Conservation (phyloP, 2,113 vertebrate genomes). For the Condylura cristata region DNA sequence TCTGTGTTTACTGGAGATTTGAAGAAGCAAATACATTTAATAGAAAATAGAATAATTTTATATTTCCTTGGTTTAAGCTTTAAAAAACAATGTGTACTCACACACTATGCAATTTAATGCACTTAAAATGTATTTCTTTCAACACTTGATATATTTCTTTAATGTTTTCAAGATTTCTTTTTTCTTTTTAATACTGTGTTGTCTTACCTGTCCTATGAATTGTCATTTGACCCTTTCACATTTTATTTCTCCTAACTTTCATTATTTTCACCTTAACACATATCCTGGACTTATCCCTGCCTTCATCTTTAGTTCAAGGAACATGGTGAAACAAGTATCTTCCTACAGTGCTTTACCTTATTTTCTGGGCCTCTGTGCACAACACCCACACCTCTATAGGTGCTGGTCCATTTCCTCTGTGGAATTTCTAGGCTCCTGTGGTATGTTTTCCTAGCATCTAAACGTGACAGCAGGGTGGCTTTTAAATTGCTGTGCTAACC, state of each 20-base stretch:
- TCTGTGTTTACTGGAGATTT: slow-evolving; percentile 10
- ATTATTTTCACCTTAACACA: slow-evolving; percentile 80
- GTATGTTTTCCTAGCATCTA: slow-evolving; percentile 84
- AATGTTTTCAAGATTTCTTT: background rate
- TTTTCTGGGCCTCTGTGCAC: slow-evolving; percentile 87
- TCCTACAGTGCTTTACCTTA: slow-evolving; percentile 85
- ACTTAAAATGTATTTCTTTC: slow-evolving; percentile 61
- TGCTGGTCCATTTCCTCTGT: slow-evolving; percentile 85
- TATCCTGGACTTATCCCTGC: slow-evolving; percentile 73
- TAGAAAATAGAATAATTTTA: slow-evolving; percentile 22
- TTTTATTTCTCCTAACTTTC: slow-evolving; percentile 77
- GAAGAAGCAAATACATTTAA: slow-evolving; percentile 4
- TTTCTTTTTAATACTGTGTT: slow-evolving; percentile 71
- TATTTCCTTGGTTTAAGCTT: slow-evolving; percentile 27
- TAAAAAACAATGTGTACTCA: slow-evolving; percentile 33
- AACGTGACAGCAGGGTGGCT: slow-evolving; percentile 81
- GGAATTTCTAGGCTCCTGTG: slow-evolving; percentile 86
- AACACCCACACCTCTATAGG: slow-evolving; percentile 84
- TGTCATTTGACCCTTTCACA: slow-evolving; percentile 80
- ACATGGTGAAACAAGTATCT: slow-evolving; percentile 84
- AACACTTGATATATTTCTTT: slow-evolving; percentile 56
- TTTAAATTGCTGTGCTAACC: slow-evolving; percentile 83
- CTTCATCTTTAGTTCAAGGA: slow-evolving; percentile 84
- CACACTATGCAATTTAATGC: slow-evolving; percentile 67
- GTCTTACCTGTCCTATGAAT: slow-evolving; percentile 79